A percentile compares a stretch with the other conserved stretches of the same genome.
Evolutionary conservation across 2,113 vertebrate genomes (phyloP).

Genomic region (Tretioscincus oriximinensis): DNA sequence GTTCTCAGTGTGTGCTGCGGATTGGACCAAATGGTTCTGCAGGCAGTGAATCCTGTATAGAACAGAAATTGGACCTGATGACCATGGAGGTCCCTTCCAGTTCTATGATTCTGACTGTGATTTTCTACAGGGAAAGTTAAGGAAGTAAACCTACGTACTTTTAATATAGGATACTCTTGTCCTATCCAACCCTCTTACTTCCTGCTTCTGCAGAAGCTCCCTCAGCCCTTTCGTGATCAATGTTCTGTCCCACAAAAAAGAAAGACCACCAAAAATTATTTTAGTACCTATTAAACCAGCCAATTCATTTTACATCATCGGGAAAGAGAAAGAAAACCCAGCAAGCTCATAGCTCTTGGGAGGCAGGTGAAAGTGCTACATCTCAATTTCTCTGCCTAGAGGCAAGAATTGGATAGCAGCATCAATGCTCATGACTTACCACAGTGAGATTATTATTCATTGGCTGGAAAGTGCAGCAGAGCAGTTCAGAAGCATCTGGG

Average conservation of each 20-base stretch:
- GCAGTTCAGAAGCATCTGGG: constrained; percentile 85
- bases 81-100: no score
- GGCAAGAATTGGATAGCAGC: neutral
- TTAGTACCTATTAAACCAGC: neutral
- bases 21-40: no score
- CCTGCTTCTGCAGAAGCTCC: no score
- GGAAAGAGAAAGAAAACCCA: neutral
- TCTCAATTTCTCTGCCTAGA: neutral
- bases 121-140: neutral
- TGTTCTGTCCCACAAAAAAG: neutral
- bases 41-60: no score
- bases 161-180: no score
- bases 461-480: constrained; percentile 94
- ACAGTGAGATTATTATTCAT: constrained; percentile 97
- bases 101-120: no score
- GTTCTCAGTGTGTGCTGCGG: no score
- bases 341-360: neutral
- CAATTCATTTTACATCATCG: neutral
- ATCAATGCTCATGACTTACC: constrained; percentile 71
- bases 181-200: neutral
- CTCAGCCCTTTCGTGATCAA: neutral
- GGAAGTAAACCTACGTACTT: neutral
- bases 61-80: no score
- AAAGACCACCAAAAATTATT: neutral
- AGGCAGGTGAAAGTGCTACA: neutral